Percentiles rank a stretch among this genome's conserved stretches.
These are phyloP conservation scores for Drosophila sordidapex DNA, from an alignment of 2,888 invertebrate species.

Conservation along the genomic window DNA sequence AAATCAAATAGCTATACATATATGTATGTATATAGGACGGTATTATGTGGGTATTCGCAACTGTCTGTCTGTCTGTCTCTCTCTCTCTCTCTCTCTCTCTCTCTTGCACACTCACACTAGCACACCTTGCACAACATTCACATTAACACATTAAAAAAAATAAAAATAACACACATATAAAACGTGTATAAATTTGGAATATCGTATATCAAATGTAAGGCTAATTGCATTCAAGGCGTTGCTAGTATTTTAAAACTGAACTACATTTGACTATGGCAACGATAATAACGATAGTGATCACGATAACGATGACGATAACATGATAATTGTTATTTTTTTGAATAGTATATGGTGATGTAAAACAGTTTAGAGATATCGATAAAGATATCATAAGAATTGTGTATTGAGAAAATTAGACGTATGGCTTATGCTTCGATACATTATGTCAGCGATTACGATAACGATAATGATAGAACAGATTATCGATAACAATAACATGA, in stretches of 20 bases:
- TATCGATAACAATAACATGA: background rate
- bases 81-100: constrained; percentile 1
- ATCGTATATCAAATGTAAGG: constrained; percentile 40
- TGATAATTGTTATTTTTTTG: background rate
- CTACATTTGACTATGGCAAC: constrained; percentile 3
- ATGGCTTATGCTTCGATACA: background rate
- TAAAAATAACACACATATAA: background rate
- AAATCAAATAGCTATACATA: constrained; percentile 31
- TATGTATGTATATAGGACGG: constrained; percentile 53
- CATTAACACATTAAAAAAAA: background rate
- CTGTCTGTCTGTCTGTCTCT: constrained; percentile 9
- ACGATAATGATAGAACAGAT: background rate
- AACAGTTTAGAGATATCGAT: background rate
- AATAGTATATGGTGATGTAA: background rate
- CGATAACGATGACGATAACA: constrained; percentile 17
- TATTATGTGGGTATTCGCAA: constrained; percentile 49
- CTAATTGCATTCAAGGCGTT: constrained; percentile 35
- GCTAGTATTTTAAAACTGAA: constrained; percentile 14
- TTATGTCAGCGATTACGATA: background rate
- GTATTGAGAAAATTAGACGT: background rate
- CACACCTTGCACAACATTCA: constrained; percentile 11
- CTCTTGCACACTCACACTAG: constrained; percentile 17
- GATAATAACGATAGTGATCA: background rate
- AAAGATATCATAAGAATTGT: background rate
- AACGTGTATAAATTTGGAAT: constrained; percentile 2